Conservation (phyloP, 2,797 vertebrate species). For the Gymnocypris eckloni region DNA sequence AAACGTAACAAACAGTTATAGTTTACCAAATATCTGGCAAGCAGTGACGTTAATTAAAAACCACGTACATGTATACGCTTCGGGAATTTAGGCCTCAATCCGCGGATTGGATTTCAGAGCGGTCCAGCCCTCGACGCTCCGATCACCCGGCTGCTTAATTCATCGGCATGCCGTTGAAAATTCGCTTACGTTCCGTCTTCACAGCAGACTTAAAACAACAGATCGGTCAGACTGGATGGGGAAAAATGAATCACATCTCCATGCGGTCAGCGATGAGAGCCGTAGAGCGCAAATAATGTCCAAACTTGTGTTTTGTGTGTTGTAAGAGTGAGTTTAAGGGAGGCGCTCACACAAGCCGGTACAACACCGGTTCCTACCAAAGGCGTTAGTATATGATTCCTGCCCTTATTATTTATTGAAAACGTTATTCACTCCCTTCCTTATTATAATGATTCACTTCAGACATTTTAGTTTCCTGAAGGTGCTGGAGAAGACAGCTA, state of each 20-base stretch:
- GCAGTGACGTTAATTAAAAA: neutral
- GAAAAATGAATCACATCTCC: neutral
- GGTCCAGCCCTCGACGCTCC: neutral
- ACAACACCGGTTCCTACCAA: constrained; percentile 2
- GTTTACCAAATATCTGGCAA: neutral
- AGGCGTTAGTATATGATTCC: constrained; percentile 20
- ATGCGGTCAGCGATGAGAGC: neutral
- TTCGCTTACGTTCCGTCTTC: neutral
- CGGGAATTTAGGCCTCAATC: constrained; percentile 23
- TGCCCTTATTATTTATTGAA: constrained; percentile 41
- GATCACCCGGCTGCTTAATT: neutral
- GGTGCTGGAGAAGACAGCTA: too few relatives aligned
- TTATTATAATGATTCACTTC: neutral
- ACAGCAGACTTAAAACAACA: neutral
- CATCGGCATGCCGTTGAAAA: constrained; percentile 22
- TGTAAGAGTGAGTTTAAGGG: constrained; percentile 22
- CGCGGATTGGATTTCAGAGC: constrained; percentile 27
- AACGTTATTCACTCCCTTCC: neutral
- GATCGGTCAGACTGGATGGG: neutral
- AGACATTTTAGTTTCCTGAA: neutral
- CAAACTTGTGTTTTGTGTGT: constrained; percentile 35
- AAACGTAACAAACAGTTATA: neutral
- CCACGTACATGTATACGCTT: constrained; percentile 11
- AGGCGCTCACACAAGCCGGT: constrained; percentile 11
- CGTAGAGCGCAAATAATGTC: constrained; percentile 4